phyloP scores from a whole-genome alignment of 2,113 vertebrate species.

The Oxyruncus cristatus region DNA sequence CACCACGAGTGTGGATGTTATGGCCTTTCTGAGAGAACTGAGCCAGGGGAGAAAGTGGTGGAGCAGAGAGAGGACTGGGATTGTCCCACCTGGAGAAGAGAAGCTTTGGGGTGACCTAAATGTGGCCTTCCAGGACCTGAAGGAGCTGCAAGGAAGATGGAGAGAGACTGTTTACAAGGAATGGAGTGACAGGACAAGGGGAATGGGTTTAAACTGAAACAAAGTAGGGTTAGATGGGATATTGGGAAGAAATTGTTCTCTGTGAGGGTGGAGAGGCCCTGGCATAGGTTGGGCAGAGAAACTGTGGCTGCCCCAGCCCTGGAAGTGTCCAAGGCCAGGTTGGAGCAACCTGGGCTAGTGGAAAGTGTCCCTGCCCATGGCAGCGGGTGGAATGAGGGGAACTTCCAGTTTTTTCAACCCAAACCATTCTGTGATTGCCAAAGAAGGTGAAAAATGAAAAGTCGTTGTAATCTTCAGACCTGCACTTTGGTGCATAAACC shows the following conservation, averaged over 20 bases:
- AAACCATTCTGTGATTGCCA: not conserved
- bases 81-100: not conserved
- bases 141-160: not conserved
- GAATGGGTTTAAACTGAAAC: no score
- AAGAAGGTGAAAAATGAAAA: not conserved
- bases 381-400: no score
- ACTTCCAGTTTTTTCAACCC: no score
- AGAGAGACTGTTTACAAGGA: not conserved
- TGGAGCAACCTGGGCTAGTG: not conserved
- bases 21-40: not conserved
- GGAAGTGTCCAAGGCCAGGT: fast-evolving
- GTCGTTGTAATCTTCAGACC: not conserved
- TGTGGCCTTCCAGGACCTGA: not conserved
- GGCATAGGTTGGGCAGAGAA: fast-evolving
- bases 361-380: not conserved
- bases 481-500: not conserved
- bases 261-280: not conserved
- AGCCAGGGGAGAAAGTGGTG: not conserved
- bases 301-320: not conserved
- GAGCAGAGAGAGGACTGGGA: not conserved
- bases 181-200: not conserved
- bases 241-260: not conserved
- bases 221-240: no score
- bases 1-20: not conserved
- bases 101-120: not conserved